phyloP scores from a whole-genome alignment of 2,797 vertebrate genomes.

The Naso thynnoides region DNA sequence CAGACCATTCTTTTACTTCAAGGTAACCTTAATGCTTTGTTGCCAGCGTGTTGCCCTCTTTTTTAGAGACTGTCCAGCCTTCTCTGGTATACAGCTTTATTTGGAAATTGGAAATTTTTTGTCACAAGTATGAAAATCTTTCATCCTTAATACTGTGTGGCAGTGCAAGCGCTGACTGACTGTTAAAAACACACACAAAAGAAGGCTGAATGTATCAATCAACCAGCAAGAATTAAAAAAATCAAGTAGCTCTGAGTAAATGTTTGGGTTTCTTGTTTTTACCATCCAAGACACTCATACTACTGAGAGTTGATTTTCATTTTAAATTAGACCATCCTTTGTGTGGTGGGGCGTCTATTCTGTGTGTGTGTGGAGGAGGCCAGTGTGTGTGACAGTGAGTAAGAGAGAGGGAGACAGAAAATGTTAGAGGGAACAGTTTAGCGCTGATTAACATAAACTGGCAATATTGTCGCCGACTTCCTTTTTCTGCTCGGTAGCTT shows the following conservation, averaged over 20 bases:
- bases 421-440: constrained; percentile 37
- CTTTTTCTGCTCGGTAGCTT: constrained; percentile 23
- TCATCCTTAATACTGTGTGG: neutral
- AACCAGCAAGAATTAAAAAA: constrained; percentile 7
- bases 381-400: constrained; percentile 27
- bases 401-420: constrained; percentile 44
- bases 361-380: too few relatives aligned
- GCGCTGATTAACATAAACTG: constrained; percentile 57
- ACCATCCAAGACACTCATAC: neutral
- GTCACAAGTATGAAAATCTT: neutral
- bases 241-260: neutral
- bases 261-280: neutral
- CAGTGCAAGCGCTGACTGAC: neutral
- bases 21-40: constrained; percentile 45
- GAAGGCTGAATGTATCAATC: neutral
- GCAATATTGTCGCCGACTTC: constrained; percentile 41
- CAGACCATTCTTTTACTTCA: constrained; percentile 6
- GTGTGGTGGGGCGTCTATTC: neutral
- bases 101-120: neutral
- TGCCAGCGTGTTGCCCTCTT: constrained; percentile 24
- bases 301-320: constrained; percentile 2
- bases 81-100: constrained; percentile 2
- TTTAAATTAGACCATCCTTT: constrained; percentile 17
- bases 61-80: constrained; percentile 29
- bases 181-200: neutral